These are phyloP conservation scores for Periparus ater DNA, from an alignment of 2,797 vertebrate genomes.

Conservation along the genomic window DNA sequence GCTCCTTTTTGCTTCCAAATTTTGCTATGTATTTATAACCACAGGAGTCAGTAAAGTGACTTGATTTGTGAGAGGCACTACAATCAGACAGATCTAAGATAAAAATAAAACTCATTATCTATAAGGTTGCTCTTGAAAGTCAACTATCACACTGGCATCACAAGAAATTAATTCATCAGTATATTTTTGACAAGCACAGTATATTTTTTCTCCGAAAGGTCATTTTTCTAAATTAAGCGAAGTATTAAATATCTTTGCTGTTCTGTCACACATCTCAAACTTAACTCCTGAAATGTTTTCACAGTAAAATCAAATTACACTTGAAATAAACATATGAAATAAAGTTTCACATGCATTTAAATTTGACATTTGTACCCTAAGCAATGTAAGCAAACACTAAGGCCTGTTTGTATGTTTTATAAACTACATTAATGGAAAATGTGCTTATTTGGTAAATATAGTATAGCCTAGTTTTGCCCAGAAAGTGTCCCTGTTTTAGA, in stretches of 20 bases:
- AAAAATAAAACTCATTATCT: constrained; percentile 62
- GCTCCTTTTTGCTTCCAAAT: neutral
- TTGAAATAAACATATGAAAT: neutral
- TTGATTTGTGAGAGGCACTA: constrained; percentile 25
- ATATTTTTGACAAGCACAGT: constrained; percentile 45
- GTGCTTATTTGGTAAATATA: neutral
- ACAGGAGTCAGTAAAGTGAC: constrained; percentile 14
- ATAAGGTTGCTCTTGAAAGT: constrained; percentile 36
- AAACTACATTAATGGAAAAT: neutral
- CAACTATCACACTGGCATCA: constrained; percentile 13
- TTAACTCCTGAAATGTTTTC: constrained; percentile 8
- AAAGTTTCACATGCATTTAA: neutral
- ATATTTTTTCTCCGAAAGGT: constrained; percentile 38
- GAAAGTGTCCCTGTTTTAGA: neutral
- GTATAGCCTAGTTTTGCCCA: neutral
- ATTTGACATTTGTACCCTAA: neutral
- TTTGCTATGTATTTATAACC: constrained; percentile 3
- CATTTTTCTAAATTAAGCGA: constrained; percentile 62
- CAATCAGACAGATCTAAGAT: constrained; percentile 33
- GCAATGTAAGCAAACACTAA: neutral
- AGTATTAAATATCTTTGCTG: constrained; percentile 38
- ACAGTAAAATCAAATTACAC: constrained; percentile 1
- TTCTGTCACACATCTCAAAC: neutral
- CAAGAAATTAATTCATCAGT: constrained; percentile 55
- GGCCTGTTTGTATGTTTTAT: neutral